Evolutionary conservation across 2,888 invertebrate genomes (phyloP).

Genomic region (Drosophila anomalipes): DNA sequence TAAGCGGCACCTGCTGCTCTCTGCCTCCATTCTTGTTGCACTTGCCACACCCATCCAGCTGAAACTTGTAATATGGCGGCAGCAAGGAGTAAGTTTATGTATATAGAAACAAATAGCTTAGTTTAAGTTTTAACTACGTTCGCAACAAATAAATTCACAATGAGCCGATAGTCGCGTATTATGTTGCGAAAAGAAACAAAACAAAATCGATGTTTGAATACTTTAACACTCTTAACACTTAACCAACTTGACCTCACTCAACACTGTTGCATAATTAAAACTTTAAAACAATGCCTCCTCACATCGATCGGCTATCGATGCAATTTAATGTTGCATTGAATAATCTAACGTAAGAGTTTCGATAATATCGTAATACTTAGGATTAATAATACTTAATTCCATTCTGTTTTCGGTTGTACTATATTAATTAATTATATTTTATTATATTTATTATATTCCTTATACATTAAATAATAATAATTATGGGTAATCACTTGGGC

Average conservation of each 20-base stretch:
- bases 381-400: background rate
- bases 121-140: slow-evolving; percentile 66
- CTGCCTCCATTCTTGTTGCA: slow-evolving; percentile 7
- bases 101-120: slow-evolving; percentile 57
- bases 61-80: slow-evolving; percentile 39
- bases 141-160: slow-evolving; percentile 67
- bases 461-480: background rate
- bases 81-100: slow-evolving; percentile 16
- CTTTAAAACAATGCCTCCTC: background rate
- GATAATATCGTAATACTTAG: background rate
- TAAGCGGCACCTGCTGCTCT: slow-evolving; percentile 35
- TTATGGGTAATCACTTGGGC: background rate
- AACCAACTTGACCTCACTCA: background rate
- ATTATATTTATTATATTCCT: background rate
- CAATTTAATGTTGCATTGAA: background rate
- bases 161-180: slow-evolving; percentile 4
- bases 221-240: background rate
- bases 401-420: background rate
- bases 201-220: background rate
- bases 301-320: background rate
- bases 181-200: background rate
- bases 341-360: background rate
- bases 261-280: background rate
- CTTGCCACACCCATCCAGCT: slow-evolving; percentile 24
- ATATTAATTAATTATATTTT: background rate